Base-by-base conservation (phyloP, 2,797 vertebrate species). In the Peromyscus nudipes region DNA sequence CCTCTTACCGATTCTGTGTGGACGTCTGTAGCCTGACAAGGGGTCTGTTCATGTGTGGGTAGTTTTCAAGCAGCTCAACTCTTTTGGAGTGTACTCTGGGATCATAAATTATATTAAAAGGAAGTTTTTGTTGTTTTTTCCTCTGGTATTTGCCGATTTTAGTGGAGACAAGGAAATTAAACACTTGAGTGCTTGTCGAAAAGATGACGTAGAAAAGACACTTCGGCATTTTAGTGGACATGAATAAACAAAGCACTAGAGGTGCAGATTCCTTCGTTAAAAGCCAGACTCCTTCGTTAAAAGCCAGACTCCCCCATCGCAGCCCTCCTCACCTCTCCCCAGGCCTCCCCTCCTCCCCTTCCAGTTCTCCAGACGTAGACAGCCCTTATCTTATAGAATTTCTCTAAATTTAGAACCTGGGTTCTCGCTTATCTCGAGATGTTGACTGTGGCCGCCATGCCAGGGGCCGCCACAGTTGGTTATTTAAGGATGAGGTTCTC, bases 41-140 rank as follows among this genome's bases (percentile, higher is more conserved):
- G 49, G 81, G 62, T 86, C 85, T 37, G 82, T 95, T 96, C 75
- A n/a, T 80, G 57, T 81, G 95, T 49, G 57, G 57, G 37, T 91
- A 64, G 88, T 64, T 97, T 97, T 87, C 94, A 73, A 92, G 85
- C 11, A 92, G 62, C 34, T 87, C n/a, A 12, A 46, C 49, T 85
- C 88, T 67, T 92, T 76, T 62, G 37, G 75, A 25, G 1, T 62
- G 21, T 85, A 71, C 77, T 94, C 67, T 71, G 57, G 75, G 75
- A 91, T 96, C 77, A 43, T 92, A 95, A 95, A 71, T 82, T 96
- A 80, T 94, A 40, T 71, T 95, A 64, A 89, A 90, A 91, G 29
- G 62, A 91, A 49, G 80, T 46, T 88, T 75, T 64, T 89, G 62
- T 85, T 85, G 27, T 67, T 95, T 95, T 77, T 77, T 88, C 89